phyloP scores from a whole-genome alignment of 1,140 invertebrate species.

The Mya arenaria region DNA sequence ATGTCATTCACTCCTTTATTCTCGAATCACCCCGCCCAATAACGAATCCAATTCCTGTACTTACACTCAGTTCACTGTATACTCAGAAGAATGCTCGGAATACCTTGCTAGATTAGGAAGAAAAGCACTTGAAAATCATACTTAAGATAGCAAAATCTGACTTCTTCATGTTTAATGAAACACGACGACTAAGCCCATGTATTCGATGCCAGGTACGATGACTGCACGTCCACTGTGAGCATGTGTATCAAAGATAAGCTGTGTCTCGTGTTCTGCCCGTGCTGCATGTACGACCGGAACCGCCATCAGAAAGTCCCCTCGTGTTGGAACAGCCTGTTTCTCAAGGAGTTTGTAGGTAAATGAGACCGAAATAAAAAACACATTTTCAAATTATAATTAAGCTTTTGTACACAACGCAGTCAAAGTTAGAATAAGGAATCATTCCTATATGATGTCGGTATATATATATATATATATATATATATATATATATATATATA shows the following conservation, averaged over 20 bases:
- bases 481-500: too few species aligned
- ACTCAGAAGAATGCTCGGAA: neutral
- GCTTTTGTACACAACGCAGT: too few species aligned
- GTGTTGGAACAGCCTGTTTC: conserved; percentile 50
- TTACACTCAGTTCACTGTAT: neutral
- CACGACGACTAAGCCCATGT: too few species aligned
- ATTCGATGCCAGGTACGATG: conserved; percentile 61
- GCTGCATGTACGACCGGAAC: conserved; percentile 62
- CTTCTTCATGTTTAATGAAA: too few species aligned
- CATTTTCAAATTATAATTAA: too few species aligned
- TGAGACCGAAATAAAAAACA: too few species aligned
- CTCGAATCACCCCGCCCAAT: neutral
- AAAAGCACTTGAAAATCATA: too few species aligned
- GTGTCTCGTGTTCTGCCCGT: conserved; percentile 68
- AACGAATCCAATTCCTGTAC: neutral
- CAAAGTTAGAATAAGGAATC: too few species aligned
- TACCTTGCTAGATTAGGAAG: neutral
- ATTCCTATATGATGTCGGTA: too few species aligned
- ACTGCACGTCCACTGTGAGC: conserved; percentile 52
- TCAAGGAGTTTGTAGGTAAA: conserved; percentile 69
- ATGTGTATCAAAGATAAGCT: conserved; percentile 48
- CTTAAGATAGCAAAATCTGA: too few species aligned
- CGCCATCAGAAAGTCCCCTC: conserved; percentile 19
- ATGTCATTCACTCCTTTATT: too few species aligned
- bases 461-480: too few species aligned